Conservation (phyloP, 2,888 invertebrate genomes). For the Erynnis tages region DNA sequence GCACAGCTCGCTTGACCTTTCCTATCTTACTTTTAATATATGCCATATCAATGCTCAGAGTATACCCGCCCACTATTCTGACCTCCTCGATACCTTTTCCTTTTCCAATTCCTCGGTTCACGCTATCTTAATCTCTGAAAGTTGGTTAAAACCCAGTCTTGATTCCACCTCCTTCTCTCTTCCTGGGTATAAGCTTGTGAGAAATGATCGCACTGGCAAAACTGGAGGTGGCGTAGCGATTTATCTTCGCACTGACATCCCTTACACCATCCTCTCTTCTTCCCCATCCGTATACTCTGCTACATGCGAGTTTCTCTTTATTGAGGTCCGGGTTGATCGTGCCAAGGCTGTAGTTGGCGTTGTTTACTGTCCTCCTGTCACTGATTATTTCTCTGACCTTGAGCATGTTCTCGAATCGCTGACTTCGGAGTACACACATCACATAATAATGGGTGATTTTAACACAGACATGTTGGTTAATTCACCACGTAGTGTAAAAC, state of each 20-base stretch:
- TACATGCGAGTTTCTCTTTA: not conserved
- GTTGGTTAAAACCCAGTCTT: not conserved
- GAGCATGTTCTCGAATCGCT: not conserved
- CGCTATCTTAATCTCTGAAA: slow-evolving; percentile 3
- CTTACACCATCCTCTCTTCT: not conserved
- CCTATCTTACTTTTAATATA: not conserved
- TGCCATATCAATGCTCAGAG: not conserved
- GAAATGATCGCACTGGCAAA: not conserved
- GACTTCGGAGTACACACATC: not conserved
- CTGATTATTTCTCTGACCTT: slow-evolving; percentile 4
- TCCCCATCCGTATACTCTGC: not conserved
- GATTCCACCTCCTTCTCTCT: not conserved
- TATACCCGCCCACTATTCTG: not conserved
- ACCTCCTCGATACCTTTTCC: not conserved
- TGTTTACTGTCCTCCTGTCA: not conserved
- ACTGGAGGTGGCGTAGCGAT: not conserved
- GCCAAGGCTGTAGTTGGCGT: not conserved
- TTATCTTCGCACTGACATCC: not conserved
- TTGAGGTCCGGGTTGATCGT: not conserved
- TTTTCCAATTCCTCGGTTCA: not conserved
- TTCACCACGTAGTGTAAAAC: not conserved
- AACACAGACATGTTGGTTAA: not conserved
- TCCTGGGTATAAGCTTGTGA: not conserved
- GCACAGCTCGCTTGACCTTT: not conserved
- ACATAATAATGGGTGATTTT: too few relatives aligned